These are phyloP conservation scores for Danio kyathit DNA, from an alignment of 2,797 vertebrate genomes.

Conservation along the genomic window DNA sequence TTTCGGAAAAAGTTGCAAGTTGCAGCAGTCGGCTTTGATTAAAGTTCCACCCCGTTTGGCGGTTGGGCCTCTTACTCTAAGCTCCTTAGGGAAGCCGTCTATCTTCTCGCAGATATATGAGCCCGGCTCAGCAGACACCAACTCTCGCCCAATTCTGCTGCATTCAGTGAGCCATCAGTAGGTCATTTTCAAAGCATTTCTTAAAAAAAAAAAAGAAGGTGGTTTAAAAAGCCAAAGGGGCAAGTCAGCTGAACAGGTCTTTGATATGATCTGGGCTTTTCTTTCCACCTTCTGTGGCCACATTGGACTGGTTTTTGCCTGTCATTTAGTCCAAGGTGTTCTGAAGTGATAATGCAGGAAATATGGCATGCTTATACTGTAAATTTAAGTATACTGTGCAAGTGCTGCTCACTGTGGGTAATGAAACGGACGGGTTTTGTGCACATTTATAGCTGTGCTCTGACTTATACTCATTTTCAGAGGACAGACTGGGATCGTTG, in stretches of 20 bases:
- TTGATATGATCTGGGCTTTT: constrained; percentile 41
- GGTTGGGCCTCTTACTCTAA: constrained; percentile 60
- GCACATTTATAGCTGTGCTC: constrained; percentile 3
- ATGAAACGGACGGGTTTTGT: constrained; percentile 7
- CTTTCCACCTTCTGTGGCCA: constrained; percentile 30
- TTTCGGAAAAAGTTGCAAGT: constrained; percentile 60
- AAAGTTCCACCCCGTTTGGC: constrained; percentile 57
- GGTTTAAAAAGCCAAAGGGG: constrained; percentile 46
- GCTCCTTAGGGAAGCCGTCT: constrained; percentile 62
- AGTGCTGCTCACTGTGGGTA: constrained; percentile 7
- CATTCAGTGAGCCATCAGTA: constrained; percentile 42
- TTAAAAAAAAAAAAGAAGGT: constrained; percentile 37
- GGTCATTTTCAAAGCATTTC: constrained; percentile 56
- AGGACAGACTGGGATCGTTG: constrained; percentile 15
- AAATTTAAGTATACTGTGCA: constrained; percentile 13
- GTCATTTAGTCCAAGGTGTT: constrained; percentile 56
- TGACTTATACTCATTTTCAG: constrained; percentile 22
- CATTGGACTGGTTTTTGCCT: constrained; percentile 26
- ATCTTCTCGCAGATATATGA: constrained; percentile 56
- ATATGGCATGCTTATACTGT: constrained; percentile 20
- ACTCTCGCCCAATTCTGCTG: constrained; percentile 29
- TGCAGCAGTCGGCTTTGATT: constrained; percentile 57
- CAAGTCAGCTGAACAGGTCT: constrained; percentile 42
- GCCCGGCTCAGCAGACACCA: constrained; percentile 54
- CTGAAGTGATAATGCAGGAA: constrained; percentile 52